phyloP scores from a whole-genome alignment of 2,888 invertebrate species.

The Sylvicola fuscatus region DNA sequence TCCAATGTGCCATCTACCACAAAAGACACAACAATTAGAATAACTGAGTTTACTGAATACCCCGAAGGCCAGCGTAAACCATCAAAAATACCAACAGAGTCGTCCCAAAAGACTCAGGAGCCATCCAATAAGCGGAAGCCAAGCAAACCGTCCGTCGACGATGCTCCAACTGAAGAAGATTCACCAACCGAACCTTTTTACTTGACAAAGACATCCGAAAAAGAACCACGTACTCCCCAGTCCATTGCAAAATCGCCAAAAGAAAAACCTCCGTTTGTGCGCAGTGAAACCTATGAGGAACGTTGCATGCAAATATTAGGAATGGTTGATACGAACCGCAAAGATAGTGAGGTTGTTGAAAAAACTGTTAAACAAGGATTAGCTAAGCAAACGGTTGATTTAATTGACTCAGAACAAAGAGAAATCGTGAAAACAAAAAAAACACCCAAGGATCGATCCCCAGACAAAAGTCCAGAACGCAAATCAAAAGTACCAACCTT shows the following conservation, averaged over 20 bases:
- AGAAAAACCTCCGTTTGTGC: conserved; percentile 33
- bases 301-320: conserved; percentile 48
- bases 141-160: no score
- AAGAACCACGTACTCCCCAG: background rate
- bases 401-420: conserved; percentile 1
- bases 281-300: conserved; percentile 53
- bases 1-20: no score
- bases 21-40: no score
- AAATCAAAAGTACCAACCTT: conserved; percentile 8
- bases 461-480: conserved; percentile 13
- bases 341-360: background rate
- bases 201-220: conserved; percentile 6
- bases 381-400: conserved; percentile 6
- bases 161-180: conserved; percentile 1
- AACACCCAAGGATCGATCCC: conserved; percentile 14
- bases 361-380: conserved; percentile 3
- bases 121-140: no score
- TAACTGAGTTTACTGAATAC: no score
- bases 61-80: no score
- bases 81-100: no score
- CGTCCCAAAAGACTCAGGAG: no score
- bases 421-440: conserved; percentile 4
- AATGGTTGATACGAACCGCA: conserved; percentile 20
- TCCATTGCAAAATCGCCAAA: conserved; percentile 15
- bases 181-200: conserved; percentile 4